Evolutionary conservation across 1,140 invertebrate species (phyloP).

Genomic region (Myzus persicae): DNA sequence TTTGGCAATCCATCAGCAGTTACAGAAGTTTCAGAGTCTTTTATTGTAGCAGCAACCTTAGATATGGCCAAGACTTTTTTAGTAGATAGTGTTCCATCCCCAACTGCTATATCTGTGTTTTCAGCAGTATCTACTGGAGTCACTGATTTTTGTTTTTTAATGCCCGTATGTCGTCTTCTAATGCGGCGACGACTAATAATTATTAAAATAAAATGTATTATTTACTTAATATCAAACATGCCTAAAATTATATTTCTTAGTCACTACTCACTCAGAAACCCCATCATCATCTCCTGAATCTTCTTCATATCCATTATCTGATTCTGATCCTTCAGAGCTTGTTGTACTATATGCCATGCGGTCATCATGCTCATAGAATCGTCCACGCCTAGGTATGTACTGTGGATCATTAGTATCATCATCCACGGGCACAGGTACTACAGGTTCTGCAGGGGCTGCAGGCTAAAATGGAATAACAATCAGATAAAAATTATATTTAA

Average conservation of each 20-base stretch:
- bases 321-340: slow-evolving; percentile 46
- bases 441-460: neutral
- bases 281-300: neutral
- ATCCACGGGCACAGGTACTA: neutral
- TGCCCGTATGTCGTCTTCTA: neutral
- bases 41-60: neutral
- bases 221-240: neutral
- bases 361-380: slow-evolving; percentile 51
- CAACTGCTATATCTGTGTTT: neutral
- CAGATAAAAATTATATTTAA: neutral
- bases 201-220: neutral
- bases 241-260: neutral
- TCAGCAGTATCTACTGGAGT: neutral
- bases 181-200: neutral
- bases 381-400: slow-evolving; percentile 50
- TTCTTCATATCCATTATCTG: neutral
- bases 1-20: neutral
- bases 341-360: slow-evolving; percentile 50
- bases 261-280: neutral
- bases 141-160: neutral
- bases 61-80: slow-evolving; percentile 38
- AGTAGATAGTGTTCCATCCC: neutral
- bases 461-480: neutral
- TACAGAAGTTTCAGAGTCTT: neutral
- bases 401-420: slow-evolving; percentile 52